Evolutionary conservation across 2,797 vertebrate genomes (phyloP).

Genomic region (Poecilia wingei): DNA sequence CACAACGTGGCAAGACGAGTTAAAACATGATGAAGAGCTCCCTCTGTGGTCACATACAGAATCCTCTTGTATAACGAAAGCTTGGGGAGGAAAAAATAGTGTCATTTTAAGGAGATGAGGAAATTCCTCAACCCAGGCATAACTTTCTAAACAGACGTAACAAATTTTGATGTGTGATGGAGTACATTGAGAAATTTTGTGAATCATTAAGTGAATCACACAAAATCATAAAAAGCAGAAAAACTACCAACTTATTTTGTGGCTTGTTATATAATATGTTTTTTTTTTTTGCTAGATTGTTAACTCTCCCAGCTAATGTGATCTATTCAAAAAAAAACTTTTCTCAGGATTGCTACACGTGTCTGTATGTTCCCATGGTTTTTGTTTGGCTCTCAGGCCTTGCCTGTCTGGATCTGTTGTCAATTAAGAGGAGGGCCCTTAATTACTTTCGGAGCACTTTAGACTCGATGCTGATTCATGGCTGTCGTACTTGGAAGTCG

Average conservation of each 20-base stretch:
- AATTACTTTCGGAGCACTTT: constrained; percentile 75
- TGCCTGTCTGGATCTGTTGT: constrained; percentile 63
- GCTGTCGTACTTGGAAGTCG: constrained; percentile 65
- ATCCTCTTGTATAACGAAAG: neutral
- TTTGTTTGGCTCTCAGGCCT: constrained; percentile 54
- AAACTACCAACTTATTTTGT: neutral
- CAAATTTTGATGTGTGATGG: neutral
- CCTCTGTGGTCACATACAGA: constrained; percentile 35
- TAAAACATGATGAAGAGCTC: constrained; percentile 30
- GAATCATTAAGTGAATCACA: constrained; percentile 9
- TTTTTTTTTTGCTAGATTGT: constrained; percentile 14
- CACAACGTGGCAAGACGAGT: neutral
- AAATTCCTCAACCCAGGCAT: neutral
- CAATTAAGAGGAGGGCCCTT: constrained; percentile 73
- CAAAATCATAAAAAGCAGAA: constrained; percentile 1
- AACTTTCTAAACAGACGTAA: neutral
- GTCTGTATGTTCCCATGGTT: constrained; percentile 37
- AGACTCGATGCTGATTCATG: constrained; percentile 66
- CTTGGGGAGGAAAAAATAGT: neutral
- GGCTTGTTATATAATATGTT: constrained; percentile 6
- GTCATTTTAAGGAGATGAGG: neutral
- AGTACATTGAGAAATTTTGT: neutral
- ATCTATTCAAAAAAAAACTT: constrained; percentile 1
- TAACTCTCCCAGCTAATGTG: constrained; percentile 17
- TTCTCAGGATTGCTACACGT: constrained; percentile 20